These are phyloP conservation scores for Epinephelus moara DNA, from an alignment of 2,113 vertebrate species.

Conservation along the genomic window DNA sequence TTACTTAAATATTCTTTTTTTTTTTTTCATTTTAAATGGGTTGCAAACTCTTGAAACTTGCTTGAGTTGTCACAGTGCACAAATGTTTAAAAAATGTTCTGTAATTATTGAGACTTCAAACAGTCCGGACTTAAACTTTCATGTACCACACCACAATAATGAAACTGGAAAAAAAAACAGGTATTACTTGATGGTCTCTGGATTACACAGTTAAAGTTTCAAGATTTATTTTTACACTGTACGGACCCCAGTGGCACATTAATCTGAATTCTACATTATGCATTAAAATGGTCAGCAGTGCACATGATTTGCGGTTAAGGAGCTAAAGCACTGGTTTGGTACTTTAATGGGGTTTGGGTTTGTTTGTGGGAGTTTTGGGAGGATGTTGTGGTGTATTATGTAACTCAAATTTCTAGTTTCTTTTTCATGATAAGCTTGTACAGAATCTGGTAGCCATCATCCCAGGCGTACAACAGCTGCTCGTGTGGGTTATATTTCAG, in stretches of 20 bases:
- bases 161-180: background rate
- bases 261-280: conserved; percentile 4
- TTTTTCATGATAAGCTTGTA: conserved; percentile 96
- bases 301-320: conserved; percentile 4
- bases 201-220: background rate
- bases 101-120: background rate
- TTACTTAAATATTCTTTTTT: no score
- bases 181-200: no score
- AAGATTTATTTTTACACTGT: background rate
- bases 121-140: background rate
- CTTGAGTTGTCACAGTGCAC: background rate
- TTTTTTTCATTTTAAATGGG: no score
- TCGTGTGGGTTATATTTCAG: conserved; percentile 95
- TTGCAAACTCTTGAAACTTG: background rate
- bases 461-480: conserved; percentile 96
- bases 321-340: background rate
- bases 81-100: background rate
- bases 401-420: conserved; percentile 85
- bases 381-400: background rate
- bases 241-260: background rate
- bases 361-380: background rate
- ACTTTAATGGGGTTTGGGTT: background rate
- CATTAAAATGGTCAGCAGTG: background rate
- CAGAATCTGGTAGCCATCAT: conserved; percentile 96
- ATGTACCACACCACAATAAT: background rate